Base-by-base conservation (phyloP, 2,888 invertebrate genomes). In the Thyatira batis region DNA sequence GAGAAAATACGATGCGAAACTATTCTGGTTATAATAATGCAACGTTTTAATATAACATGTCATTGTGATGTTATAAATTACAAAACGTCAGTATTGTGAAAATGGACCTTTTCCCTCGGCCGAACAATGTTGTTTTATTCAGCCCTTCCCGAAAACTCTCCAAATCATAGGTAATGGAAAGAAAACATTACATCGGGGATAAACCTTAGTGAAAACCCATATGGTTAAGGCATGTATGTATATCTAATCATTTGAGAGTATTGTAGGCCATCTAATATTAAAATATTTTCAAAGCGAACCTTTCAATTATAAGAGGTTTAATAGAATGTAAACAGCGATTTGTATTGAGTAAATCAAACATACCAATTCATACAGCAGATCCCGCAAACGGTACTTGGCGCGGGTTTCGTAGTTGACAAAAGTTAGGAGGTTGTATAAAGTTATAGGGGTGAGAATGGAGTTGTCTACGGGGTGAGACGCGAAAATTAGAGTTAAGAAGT, bases 401-500 rank as follows among this genome's bases (percentile, higher is more conserved):
- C 13, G 25, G 8, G 39, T 23, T n/a, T 46, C 21, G 23, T 50
- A 50, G 33, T 43, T 49, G 13, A 33, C 49, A 53, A 45, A 54
- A 52, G 27, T 49, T 49, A 44, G 20, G 21, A 11, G n/a, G 45
- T 27, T 30, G 25, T 44, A 25, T 53, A 51, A 60, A 73, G 72
- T 73, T 76, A 71, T 73, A 73, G 63, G 65, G 66, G 54, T 64
- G 65, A 70, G 74, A 71, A 77, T 65, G 75, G 83, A 81, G 79
- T 82, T 81, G 82, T 84, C 78, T 81, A 68, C 77, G 66, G 74
- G 69, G 78, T 85, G 87, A 88, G 85, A 82, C 85, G 83, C 74
- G 87, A 85, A 85, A 90, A 91, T 91, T 90, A 91, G 84, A 84
- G 82, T 84, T 48, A 80, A 80, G 80, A 90, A 90, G 82, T 91